phyloP scores from a whole-genome alignment of 2,797 vertebrate species.

The Hemibagrus guttatus region DNA sequence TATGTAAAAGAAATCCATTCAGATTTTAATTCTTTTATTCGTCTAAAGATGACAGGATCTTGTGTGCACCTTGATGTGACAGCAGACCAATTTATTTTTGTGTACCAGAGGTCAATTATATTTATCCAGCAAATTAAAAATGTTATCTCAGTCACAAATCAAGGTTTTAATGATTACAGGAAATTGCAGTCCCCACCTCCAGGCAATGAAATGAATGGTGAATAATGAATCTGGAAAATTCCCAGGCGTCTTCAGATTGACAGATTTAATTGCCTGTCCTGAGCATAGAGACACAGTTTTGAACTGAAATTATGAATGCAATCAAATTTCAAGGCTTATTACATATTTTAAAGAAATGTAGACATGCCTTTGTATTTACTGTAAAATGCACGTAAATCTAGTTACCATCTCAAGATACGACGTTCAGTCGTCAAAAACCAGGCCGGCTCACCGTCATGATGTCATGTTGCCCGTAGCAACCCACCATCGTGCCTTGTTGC shows the following conservation, averaged over 20 bases:
- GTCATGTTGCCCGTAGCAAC: slow-evolving; percentile 37
- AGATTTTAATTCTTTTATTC: background rate
- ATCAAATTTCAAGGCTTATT: slow-evolving; percentile 7
- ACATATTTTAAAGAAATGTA: background rate
- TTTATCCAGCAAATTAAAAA: slow-evolving; percentile 31
- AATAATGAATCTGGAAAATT: slow-evolving; percentile 26
- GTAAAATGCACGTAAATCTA: background rate
- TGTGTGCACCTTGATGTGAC: slow-evolving; percentile 3
- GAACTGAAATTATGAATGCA: background rate
- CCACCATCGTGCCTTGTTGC: background rate
- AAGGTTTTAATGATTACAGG: slow-evolving; percentile 9
- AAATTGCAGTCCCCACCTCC: slow-evolving; percentile 23
- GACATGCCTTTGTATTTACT: background rate
- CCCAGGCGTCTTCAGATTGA: background rate
- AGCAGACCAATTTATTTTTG: slow-evolving; percentile 7
- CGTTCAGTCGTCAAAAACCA: background rate
- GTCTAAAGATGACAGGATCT: background rate
- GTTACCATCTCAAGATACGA: background rate
- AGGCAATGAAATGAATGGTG: slow-evolving; percentile 28
- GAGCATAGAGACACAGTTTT: background rate
- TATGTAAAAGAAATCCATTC: background rate
- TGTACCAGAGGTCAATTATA: slow-evolving; percentile 38
- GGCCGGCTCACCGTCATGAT: slow-evolving; percentile 10
- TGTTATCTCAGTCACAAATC: slow-evolving; percentile 22
- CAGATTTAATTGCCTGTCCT: slow-evolving; percentile 8